Conservation (phyloP, 2,797 vertebrate species). For the Oreochromis mossambicus region DNA sequence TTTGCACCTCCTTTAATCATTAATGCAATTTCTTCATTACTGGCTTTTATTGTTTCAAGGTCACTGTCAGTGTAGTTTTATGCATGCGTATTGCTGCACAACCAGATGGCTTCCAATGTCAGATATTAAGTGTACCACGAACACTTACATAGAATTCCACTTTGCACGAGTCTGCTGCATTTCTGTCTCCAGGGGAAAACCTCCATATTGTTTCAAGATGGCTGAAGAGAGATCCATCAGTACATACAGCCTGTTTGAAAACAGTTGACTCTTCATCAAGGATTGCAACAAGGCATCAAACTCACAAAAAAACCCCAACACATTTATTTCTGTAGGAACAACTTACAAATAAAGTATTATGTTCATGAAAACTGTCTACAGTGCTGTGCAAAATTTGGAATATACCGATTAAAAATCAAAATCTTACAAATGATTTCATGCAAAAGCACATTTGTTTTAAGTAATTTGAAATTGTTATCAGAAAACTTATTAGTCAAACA, state of each 20-base stretch:
- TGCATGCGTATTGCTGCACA: neutral
- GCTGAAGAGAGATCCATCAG: slow-evolving; percentile 76
- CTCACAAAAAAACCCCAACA: neutral
- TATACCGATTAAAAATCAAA: neutral
- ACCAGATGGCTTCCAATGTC: neutral
- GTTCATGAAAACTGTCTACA: neutral
- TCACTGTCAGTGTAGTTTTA: neutral
- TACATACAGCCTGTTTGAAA: slow-evolving; percentile 76
- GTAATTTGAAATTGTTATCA: neutral
- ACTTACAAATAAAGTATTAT: neutral
- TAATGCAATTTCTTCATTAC: neutral
- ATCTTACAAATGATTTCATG: neutral
- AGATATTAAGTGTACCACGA: neutral
- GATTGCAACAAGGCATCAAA: neutral
- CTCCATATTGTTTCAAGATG: slow-evolving; percentile 82
- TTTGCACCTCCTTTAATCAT: neutral
- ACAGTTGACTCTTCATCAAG: neutral
- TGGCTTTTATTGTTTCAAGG: neutral
- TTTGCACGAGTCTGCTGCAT: slow-evolving; percentile 64
- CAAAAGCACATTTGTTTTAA: neutral
- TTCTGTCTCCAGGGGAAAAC: slow-evolving; percentile 67
- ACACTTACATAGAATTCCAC: slow-evolving; percentile 78
- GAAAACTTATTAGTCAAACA: neutral
- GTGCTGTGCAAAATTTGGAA: neutral
- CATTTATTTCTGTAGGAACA: neutral